These are phyloP conservation scores for Squalus acanthias DNA, from an alignment of 2,797 vertebrate species.

Conservation along the genomic window DNA sequence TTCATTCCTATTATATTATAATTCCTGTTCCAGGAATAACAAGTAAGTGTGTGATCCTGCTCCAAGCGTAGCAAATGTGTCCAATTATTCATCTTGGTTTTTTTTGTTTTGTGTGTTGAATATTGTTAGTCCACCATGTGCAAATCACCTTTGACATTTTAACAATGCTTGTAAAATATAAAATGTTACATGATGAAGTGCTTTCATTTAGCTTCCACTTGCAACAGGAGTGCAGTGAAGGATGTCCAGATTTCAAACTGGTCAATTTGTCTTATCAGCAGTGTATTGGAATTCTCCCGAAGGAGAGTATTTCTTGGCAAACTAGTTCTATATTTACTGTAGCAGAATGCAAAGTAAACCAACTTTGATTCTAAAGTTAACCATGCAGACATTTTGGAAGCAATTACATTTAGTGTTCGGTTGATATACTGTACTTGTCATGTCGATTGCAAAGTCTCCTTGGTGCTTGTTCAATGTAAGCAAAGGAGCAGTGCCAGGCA, in stretches of 20 bases:
- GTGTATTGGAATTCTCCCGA: background rate
- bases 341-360: background rate
- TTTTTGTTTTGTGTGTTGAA: background rate
- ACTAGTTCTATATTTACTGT: background rate
- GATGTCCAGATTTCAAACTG: background rate
- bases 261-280: background rate
- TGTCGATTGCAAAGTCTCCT: background rate
- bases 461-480: background rate
- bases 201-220: background rate
- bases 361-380: background rate
- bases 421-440: background rate
- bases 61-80: background rate
- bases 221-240: background rate
- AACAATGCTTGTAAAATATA: background rate
- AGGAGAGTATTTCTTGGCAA: background rate
- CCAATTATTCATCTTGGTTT: background rate
- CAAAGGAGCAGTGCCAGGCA: background rate
- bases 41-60: background rate
- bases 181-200: background rate
- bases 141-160: background rate
- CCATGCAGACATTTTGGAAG: constrained; percentile 2
- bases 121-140: background rate
- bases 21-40: background rate
- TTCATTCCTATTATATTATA: background rate
- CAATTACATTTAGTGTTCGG: background rate